These are phyloP conservation scores for Melieria picta DNA, from an alignment of 2,888 invertebrate genomes.

Conservation along the genomic window DNA sequence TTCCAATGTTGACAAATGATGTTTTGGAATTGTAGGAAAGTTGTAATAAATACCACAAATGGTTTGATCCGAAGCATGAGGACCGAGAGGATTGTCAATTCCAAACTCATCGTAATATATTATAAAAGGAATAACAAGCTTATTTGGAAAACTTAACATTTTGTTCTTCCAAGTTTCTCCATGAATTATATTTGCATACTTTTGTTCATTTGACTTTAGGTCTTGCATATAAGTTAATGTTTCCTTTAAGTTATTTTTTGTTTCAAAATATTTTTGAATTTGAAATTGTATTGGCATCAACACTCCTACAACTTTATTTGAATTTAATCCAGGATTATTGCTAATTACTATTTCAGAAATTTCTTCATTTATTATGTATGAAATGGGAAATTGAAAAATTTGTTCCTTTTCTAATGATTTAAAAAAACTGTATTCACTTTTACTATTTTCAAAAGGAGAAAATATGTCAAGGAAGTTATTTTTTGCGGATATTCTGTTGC, in stretches of 20 bases:
- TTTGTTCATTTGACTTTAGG: constrained; percentile 1
- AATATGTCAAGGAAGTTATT: constrained; percentile 27
- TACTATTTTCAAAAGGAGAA: not conserved
- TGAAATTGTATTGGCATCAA: constrained; percentile 38
- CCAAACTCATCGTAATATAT: constrained; percentile 40
- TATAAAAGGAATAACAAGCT: constrained; percentile 35
- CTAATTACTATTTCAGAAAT: constrained; percentile 32
- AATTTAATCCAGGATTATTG: constrained; percentile 31
- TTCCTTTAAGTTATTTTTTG: constrained; percentile 33
- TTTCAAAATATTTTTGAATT: constrained; percentile 37
- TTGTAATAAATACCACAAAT: constrained; percentile 40
- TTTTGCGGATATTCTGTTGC: constrained; percentile 22
- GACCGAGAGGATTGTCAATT: constrained; percentile 37
- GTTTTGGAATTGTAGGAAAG: constrained; percentile 39
- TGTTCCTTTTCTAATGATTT: too few species aligned
- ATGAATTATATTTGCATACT: constrained; percentile 28
- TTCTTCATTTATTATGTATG: constrained; percentile 26
- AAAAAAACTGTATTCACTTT: too few species aligned
- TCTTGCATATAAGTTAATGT: constrained; percentile 31
- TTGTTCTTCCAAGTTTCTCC: constrained; percentile 38
- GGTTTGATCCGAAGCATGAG: constrained; percentile 35
- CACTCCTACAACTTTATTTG: constrained; percentile 34
- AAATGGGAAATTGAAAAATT: constrained; percentile 20
- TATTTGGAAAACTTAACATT: constrained; percentile 21
- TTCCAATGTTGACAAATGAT: constrained; percentile 36